phyloP scores from a whole-genome alignment of 2,888 invertebrate genomes.

The Zygothrica quintamaculata region DNA sequence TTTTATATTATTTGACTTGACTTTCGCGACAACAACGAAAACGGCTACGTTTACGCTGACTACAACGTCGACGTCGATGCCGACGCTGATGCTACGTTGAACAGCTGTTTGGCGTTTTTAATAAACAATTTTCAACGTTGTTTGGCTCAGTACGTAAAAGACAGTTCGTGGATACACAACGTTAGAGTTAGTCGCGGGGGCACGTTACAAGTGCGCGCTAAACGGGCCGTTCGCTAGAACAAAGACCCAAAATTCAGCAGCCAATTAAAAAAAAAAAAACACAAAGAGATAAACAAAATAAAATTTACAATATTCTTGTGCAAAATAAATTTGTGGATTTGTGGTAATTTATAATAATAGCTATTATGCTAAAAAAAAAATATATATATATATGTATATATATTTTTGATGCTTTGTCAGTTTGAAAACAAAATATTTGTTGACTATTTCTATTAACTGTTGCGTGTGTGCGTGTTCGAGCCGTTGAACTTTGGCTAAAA shows the following conservation, averaged over 20 bases:
- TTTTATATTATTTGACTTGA: slow-evolving; percentile 29
- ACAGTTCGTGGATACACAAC: slow-evolving; percentile 75
- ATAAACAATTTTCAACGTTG: slow-evolving; percentile 69
- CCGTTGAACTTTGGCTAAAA: slow-evolving; percentile 54
- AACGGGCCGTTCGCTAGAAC: slow-evolving; percentile 67
- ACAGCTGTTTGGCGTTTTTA: slow-evolving; percentile 73
- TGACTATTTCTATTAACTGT: slow-evolving; percentile 42
- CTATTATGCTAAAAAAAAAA: not conserved
- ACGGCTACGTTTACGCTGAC: slow-evolving; percentile 12
- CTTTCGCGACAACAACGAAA: no score
- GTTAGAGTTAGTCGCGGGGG: slow-evolving; percentile 29
- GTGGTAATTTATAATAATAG: not conserved
- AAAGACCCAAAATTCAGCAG: slow-evolving; percentile 50
- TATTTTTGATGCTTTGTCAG: not conserved
- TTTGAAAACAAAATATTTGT: slow-evolving; percentile 4
- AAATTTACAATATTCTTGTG: not conserved
- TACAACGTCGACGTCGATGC: slow-evolving; percentile 27
- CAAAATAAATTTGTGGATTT: slow-evolving; percentile 3
- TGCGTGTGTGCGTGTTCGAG: slow-evolving; percentile 37
- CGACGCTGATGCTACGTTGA: slow-evolving; percentile 18
- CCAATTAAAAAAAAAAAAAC: not conserved
- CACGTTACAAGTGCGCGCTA: slow-evolving; percentile 54
- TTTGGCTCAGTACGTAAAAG: slow-evolving; percentile 63
- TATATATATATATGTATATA: no score
- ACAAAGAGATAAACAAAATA: not conserved